Percentiles rank a stretch among this genome's conserved stretches.
These are phyloP conservation scores for Paedocypris sp. DNA, from an alignment of 2,113 vertebrate genomes.

Conservation along the genomic window DNA sequence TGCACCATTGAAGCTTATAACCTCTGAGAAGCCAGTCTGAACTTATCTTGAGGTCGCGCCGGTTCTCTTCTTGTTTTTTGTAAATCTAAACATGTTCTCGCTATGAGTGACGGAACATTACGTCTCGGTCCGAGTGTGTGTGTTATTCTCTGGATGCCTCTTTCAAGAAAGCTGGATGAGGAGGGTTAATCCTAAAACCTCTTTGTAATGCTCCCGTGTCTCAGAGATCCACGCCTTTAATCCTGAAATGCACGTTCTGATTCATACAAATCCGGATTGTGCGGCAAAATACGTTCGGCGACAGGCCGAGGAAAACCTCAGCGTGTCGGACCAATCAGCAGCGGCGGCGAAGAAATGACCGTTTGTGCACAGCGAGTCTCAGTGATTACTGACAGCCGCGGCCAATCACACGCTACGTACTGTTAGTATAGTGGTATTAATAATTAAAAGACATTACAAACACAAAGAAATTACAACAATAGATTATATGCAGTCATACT, in stretches of 20 bases:
- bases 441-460: too few species aligned
- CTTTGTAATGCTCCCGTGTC: constrained; percentile 54
- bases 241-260: constrained; percentile 54
- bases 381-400: too few species aligned
- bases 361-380: neutral
- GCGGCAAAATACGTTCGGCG: constrained; percentile 47
- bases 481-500: too few species aligned
- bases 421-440: too few species aligned
- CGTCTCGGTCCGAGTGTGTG: constrained; percentile 41
- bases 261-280: constrained; percentile 53
- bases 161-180: constrained; percentile 60
- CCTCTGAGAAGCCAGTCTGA: too few species aligned
- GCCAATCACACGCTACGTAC: too few species aligned
- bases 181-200: constrained; percentile 58
- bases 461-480: too few species aligned
- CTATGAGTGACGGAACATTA: neutral
- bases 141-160: constrained; percentile 47
- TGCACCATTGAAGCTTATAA: too few species aligned
- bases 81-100: too few species aligned
- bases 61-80: too few species aligned
- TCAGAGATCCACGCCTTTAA: constrained; percentile 57
- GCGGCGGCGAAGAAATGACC: neutral
- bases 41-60: too few species aligned
- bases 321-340: neutral
- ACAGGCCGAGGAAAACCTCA: constrained; percentile 23